Evolutionary conservation across 2,797 vertebrate genomes (phyloP), one percentile per base, ranked within the genome.

Genomic region (Neosalanx taihuensis): DNA sequence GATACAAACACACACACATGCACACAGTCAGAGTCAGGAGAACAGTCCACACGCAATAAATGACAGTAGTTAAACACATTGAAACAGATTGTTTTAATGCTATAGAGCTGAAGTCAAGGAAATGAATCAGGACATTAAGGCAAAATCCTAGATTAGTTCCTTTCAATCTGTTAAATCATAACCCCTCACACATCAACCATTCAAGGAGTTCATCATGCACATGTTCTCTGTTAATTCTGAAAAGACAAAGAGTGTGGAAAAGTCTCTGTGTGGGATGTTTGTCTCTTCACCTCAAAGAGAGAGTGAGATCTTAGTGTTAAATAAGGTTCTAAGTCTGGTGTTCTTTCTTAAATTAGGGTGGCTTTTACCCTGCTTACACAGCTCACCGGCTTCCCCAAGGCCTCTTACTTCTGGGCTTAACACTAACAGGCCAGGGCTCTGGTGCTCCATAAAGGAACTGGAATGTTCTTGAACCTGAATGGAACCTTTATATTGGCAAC

Each of bases 381-480:
- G 86, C 83, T 86, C 84, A 76, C 53, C 66, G 73, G 70, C 57
- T 59, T 53, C 76, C 26, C 71, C 80, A 79, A 77, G 37, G 75
- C 81, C 41, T 85, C 85, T 80, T 53, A 79, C 75, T 83, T 75
- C 71, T 79, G 78, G 85, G 69, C 81, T 89, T 72, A 81, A 35
- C 76, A 68, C 84, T 80, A 87, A 87, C 81, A 81, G 85, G 65
- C 81, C 6, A 70, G 0, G 69, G 86, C 83, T 90, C 88, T 46
- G 13, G 41, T 46, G 41, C 88, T 82, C 77, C 76, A 76, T 74
- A 73, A 88, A 88, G 86, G 78, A 68, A 58, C 13, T 46, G 84
- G 85, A 90, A 90, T 90, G 88, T 83, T 81, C 79, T 75, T 85
- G 77, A 88, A 89, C 79, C 79, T 73, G 71, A 58, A 68, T 31